Percentiles rank a stretch among this genome's conserved stretches.
phyloP scores from a whole-genome alignment of 2,113 vertebrate species.

The Pituophis catenifer region DNA sequence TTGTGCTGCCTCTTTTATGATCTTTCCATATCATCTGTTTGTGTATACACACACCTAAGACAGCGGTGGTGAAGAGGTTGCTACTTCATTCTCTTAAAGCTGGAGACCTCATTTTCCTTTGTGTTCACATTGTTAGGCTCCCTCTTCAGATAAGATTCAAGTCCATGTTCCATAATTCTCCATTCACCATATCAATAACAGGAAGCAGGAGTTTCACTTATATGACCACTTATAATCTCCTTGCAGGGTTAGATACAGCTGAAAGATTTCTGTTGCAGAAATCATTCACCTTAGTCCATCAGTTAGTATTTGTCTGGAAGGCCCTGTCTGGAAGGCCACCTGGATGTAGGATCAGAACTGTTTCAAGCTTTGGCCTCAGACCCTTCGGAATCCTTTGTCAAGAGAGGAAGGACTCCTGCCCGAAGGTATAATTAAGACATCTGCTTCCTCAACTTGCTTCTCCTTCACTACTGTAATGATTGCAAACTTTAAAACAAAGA shows the following conservation, averaged over 20 bases:
- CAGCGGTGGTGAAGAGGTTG: neutral
- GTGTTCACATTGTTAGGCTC: neutral
- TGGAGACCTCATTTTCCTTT: neutral
- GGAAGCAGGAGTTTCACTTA: neutral
- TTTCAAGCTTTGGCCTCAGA: neutral
- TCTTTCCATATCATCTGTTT: neutral
- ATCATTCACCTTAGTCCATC: neutral
- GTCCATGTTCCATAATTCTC: neutral
- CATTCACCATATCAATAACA: neutral
- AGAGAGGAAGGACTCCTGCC: neutral
- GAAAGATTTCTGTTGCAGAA: neutral
- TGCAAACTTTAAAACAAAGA: neutral
- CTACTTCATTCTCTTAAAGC: neutral
- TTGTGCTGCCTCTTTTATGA: neutral
- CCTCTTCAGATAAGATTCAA: neutral
- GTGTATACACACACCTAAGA: neutral
- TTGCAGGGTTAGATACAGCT: neutral
- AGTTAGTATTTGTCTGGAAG: neutral
- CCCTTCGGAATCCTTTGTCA: neutral
- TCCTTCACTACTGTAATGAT: neutral
- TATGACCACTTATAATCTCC: neutral
- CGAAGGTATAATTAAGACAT: neutral
- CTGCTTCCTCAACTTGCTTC: neutral
- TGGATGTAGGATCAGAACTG: neutral
- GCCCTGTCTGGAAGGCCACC: neutral